Conservation (phyloP, 2,888 invertebrate species). For the Pinctada fucata region DNA sequence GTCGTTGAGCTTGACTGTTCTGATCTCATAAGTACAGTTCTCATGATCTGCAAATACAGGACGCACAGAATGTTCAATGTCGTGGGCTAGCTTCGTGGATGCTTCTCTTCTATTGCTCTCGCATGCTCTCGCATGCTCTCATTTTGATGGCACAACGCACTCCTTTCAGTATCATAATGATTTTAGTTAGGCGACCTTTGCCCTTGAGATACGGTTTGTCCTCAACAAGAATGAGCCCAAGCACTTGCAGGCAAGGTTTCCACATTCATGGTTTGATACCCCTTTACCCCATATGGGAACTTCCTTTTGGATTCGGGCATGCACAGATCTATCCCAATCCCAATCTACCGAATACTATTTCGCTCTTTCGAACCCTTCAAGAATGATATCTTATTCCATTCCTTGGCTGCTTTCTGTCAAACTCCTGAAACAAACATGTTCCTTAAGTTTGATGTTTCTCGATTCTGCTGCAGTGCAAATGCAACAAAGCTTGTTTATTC, state of each 20-base stretch:
- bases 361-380: conserved; percentile 40
- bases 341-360: conserved; percentile 36
- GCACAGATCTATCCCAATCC: neutral
- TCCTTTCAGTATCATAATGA: neutral
- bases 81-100: conserved; percentile 17
- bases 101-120: conserved; percentile 4
- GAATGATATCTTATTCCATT: conserved; percentile 43
- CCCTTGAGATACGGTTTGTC: conserved; percentile 10
- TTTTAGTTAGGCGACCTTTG: conserved; percentile 4
- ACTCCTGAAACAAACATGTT: conserved; percentile 41
- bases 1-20: no score
- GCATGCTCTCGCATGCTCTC: conserved; percentile 11
- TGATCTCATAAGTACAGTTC: no score
- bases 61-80: conserved; percentile 38
- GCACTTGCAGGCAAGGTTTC: conserved; percentile 14
- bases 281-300: conserved; percentile 26
- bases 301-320: conserved; percentile 19
- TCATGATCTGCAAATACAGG: conserved; percentile 27
- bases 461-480: conserved; percentile 31
- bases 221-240: neutral
- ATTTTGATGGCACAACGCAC: conserved; percentile 22
- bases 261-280: conserved; percentile 14
- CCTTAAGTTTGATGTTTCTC: conserved; percentile 4
- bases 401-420: conserved; percentile 37
- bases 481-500: conserved; percentile 16